Conservation (phyloP, 2,888 invertebrate species). For the Tetragonula carbonaria region DNA sequence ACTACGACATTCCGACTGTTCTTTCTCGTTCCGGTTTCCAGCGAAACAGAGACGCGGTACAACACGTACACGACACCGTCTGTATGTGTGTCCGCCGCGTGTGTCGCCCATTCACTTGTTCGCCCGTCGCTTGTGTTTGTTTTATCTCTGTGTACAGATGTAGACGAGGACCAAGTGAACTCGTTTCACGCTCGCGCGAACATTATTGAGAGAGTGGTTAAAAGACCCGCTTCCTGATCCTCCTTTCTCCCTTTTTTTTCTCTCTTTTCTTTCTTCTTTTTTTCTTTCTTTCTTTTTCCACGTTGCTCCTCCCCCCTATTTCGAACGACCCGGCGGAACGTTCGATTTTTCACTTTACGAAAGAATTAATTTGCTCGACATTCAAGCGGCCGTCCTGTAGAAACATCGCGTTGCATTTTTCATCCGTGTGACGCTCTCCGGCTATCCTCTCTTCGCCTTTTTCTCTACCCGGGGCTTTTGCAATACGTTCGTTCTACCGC, state of each 20-base stretch:
- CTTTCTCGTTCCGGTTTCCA: constrained; percentile 45
- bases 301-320: neutral
- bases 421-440: constrained; percentile 1
- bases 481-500: constrained; percentile 7
- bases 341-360: constrained; percentile 55
- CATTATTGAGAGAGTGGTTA: constrained; percentile 73
- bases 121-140: constrained; percentile 37
- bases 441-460: neutral
- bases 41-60: constrained; percentile 21
- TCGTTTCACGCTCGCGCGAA: constrained; percentile 78
- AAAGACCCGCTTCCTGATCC: constrained; percentile 49
- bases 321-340: constrained; percentile 16
- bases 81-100: neutral
- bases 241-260: neutral
- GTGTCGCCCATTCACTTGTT: neutral
- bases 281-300: neutral
- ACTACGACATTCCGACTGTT: constrained; percentile 22
- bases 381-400: constrained; percentile 18
- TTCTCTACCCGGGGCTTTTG: neutral
- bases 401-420: constrained; percentile 39
- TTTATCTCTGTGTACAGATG: constrained; percentile 30
- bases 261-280: too few relatives aligned
- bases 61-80: constrained; percentile 2
- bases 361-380: constrained; percentile 40
- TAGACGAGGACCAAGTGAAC: constrained; percentile 59